These are phyloP conservation scores for Cyanoramphus novaezelandiae DNA, from an alignment of 2,113 vertebrate species.

Conservation along the genomic window DNA sequence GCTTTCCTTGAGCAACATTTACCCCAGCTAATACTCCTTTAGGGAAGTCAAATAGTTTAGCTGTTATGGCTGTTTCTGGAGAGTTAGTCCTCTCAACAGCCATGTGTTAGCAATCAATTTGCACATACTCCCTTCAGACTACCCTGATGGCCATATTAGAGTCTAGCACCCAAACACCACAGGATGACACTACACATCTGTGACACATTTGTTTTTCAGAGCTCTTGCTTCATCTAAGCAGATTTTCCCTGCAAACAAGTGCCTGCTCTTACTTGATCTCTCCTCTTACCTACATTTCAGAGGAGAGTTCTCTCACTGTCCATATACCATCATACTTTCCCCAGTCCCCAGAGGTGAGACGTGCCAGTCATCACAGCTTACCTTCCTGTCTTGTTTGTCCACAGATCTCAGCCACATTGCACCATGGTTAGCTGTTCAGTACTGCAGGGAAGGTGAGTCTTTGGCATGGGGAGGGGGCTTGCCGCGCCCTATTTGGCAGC, in stretches of 20 bases:
- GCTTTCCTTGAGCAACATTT: background rate
- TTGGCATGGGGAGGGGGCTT: background rate
- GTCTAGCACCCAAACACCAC: background rate
- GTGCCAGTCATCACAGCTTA: background rate
- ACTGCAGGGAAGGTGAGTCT: background rate
- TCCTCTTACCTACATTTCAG: background rate
- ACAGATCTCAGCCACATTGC: background rate
- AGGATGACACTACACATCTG: background rate
- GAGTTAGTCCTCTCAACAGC: background rate
- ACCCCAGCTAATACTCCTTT: background rate
- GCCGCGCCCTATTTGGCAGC: background rate
- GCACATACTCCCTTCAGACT: background rate
- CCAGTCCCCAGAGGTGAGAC: background rate
- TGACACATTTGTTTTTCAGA: background rate
- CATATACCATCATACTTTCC: background rate
- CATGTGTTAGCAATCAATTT: background rate
- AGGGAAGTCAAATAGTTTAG: background rate
- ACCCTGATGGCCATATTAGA: background rate
- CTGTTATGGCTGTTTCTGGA: fast-evolving
- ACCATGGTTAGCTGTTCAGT: background rate
- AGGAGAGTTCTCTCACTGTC: background rate
- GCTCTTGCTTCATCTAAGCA: background rate
- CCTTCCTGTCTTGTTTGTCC: background rate
- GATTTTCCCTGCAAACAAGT: background rate
- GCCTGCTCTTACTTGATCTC: background rate